Conservation (phyloP, 2,113 vertebrate genomes). For the Melierax canorus region DNA sequence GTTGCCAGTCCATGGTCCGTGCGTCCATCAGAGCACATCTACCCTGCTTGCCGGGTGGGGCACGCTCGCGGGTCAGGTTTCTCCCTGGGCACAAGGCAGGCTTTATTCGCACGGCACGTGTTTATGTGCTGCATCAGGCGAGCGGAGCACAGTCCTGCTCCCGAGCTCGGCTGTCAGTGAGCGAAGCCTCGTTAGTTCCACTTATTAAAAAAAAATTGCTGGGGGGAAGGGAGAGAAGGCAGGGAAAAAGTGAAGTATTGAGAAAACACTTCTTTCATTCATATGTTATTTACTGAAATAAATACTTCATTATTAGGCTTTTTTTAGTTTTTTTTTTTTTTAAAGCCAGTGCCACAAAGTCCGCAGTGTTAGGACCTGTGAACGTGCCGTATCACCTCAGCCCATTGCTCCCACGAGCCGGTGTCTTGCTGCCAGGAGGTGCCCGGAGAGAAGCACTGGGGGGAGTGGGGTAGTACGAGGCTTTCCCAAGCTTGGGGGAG, state of each 20-base stretch:
- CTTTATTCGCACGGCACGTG: neutral
- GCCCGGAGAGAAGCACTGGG: neutral
- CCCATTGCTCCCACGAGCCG: neutral
- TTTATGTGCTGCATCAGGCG: neutral
- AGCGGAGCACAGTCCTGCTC: neutral
- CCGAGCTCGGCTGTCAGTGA: neutral
- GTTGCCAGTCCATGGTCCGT: accelerated
- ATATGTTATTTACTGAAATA: constrained; percentile 67
- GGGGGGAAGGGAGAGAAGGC: constrained; percentile 22
- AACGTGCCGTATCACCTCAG: neutral
- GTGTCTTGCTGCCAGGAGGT: neutral
- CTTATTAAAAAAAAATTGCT: constrained; percentile 35
- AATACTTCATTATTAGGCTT: constrained; percentile 64
- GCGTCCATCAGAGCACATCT: neutral
- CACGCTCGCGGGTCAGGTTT: accelerated
- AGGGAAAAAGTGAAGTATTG: constrained; percentile 33
- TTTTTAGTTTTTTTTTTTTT: constrained; percentile 38
- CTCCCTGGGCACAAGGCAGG: neutral
- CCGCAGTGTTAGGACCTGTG: constrained; percentile 2
- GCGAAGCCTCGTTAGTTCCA: constrained; percentile 28
- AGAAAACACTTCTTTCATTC: constrained; percentile 69
- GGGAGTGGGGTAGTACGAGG: accelerated
- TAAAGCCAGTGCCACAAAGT: constrained; percentile 33
- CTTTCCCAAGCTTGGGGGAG: neutral
- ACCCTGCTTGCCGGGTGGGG: accelerated